Base-by-base conservation (phyloP, 2,888 invertebrate genomes). In the Caenorhabditis drosophilae region DNA sequence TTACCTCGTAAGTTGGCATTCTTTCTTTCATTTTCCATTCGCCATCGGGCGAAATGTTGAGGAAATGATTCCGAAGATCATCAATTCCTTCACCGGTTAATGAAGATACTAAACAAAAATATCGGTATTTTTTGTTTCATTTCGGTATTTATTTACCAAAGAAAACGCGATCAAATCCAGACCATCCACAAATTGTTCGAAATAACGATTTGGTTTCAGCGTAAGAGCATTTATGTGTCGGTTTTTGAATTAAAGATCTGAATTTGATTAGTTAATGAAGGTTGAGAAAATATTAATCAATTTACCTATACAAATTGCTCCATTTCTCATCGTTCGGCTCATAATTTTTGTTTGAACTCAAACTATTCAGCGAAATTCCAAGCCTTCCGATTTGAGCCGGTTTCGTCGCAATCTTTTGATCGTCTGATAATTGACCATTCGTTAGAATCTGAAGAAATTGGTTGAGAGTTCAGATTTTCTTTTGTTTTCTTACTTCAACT, bases 111-210 rank as follows among this genome's bases (percentile, higher is more conserved):
- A 68, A 59, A 40, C 31, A 31, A 31, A 31, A 31, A 9, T 31
- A 12, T 35, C 35, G 6, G 40, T 22, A 18, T 18, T 6, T 52
- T 52, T 41, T 12, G 45, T 46, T 20, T 27, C 27, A n/a, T 27
- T 4, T 25, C 26, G 31, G 7, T 45, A 26, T 45, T 45, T 42
- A 18, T 42, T 42, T 25, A 68, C 60, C 88, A 87, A 95, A 89
- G 84, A 97, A 97, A 11, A 96, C 90, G 82, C 91, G 89, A 25
- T 89, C 87, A 85, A 98, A 98, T 72, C 90, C 84, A n/a, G 88
- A 87, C 90, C 91, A 91, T 7, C 89, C 89, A 53, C 72, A 71
- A 56, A 82, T 79, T 25, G 81, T 66, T 45, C 66, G 58, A 22
- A 84, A 81, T 12, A 76, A 70, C 9, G 61, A 57, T 41, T 72